Evolutionary conservation across 2,797 vertebrate species (phyloP).

Genomic region (Cichlasoma orientale): DNA sequence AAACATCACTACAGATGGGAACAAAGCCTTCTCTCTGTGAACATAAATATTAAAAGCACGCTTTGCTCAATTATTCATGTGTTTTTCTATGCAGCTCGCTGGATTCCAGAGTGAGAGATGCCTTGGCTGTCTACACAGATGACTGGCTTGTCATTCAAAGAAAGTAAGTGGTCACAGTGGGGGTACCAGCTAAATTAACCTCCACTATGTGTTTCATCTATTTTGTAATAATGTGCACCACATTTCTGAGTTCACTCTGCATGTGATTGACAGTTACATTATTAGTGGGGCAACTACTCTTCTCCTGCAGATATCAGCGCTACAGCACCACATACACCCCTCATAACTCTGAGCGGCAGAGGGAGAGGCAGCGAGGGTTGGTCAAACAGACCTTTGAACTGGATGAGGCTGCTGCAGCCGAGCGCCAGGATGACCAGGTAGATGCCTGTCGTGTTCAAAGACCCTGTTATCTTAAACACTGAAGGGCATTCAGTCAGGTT

Average conservation of each 20-base stretch:
- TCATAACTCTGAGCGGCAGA: constrained; percentile 84
- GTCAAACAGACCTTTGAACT: constrained; percentile 89
- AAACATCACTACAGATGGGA: constrained; percentile 43
- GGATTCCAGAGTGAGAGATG: constrained; percentile 88
- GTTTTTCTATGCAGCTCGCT: constrained; percentile 79
- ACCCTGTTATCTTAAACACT: neutral
- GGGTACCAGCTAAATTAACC: constrained; percentile 28
- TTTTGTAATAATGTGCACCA: constrained; percentile 28
- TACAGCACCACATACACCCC: constrained; percentile 84
- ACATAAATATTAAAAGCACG: constrained; percentile 64
- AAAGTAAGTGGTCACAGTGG: constrained; percentile 81
- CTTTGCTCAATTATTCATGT: constrained; percentile 71
- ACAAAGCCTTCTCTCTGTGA: constrained; percentile 48
- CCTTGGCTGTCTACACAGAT: constrained; percentile 89
- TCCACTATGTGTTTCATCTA: constrained; percentile 3
- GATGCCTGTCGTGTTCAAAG: constrained; percentile 8
- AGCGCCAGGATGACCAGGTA: constrained; percentile 87
- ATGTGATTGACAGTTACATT: constrained; percentile 21
- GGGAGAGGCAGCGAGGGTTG: constrained; percentile 86
- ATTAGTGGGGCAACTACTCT: neutral
- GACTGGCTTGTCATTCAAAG: constrained; percentile 91
- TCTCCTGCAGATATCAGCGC: constrained; percentile 81
- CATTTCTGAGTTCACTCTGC: constrained; percentile 23
- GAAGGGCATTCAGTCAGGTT: neutral
- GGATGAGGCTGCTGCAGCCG: constrained; percentile 79